Evolutionary conservation across 2,113 vertebrate genomes (phyloP).

Genomic region (Campylomormyrus tamandua): DNA sequence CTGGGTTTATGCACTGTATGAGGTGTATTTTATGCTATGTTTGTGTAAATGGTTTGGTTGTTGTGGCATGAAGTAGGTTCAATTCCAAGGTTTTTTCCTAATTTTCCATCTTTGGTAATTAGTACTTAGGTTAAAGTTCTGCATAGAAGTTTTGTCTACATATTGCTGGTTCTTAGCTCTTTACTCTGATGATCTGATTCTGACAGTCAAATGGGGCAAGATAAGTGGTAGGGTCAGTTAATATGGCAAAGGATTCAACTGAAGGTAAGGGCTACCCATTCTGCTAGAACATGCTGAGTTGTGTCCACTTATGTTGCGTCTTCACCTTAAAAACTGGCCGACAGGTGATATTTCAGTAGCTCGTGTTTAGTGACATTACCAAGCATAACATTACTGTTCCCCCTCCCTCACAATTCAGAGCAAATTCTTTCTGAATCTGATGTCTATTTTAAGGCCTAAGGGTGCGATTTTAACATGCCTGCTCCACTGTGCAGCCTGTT

Average conservation of each 20-base stretch:
- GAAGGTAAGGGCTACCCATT: background rate
- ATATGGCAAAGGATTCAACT: background rate
- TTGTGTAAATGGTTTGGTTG: background rate
- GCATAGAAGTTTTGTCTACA: constrained; percentile 50
- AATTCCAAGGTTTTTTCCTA: constrained; percentile 38
- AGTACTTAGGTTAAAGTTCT: constrained; percentile 55
- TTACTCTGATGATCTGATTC: background rate
- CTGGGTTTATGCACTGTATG: background rate
- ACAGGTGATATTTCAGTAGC: background rate
- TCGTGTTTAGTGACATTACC: background rate
- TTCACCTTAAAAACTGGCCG: background rate
- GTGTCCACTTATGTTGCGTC: background rate
- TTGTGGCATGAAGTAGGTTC: background rate
- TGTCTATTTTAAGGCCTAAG: constrained; percentile 30
- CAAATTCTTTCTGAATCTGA: background rate
- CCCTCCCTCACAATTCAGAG: background rate
- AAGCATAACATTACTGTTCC: background rate
- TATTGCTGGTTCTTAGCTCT: background rate
- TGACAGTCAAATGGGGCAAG: background rate
- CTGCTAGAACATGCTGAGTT: background rate
- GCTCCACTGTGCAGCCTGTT: background rate
- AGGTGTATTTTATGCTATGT: background rate
- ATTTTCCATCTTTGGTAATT: constrained; percentile 63
- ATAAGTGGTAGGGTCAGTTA: background rate
- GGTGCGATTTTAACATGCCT: constrained; percentile 10